A percentile compares a stretch with the other conserved stretches of the same genome.
phyloP scores from a whole-genome alignment of 1,140 invertebrate genomes.

The Penaeus chinensis region DNA sequence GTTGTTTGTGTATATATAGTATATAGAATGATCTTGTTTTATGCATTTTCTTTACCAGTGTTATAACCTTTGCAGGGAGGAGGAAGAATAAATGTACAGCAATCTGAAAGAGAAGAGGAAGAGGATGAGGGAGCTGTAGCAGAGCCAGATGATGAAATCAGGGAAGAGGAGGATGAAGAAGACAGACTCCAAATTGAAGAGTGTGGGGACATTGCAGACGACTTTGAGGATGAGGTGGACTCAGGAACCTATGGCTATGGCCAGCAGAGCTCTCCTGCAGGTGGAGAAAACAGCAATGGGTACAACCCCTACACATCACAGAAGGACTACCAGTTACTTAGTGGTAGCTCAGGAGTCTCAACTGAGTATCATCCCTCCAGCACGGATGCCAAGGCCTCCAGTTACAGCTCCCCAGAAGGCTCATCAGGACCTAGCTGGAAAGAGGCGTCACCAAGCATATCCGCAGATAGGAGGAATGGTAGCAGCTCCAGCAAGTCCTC shows the following conservation, averaged over 20 bases:
- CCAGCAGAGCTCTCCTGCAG: neutral
- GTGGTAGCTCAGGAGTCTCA: neutral
- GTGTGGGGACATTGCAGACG: neutral
- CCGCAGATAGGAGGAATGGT: constrained; percentile 28
- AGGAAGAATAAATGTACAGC: too few species aligned
- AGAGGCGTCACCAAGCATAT: neutral
- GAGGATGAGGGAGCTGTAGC: too few species aligned
- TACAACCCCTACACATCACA: constrained; percentile 32
- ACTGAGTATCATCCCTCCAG: constrained; percentile 25
- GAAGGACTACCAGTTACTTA: constrained; percentile 28
- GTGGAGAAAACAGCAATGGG: neutral
- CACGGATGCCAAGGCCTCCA: neutral
- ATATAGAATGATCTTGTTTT: too few species aligned
- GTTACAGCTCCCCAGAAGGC: neutral
- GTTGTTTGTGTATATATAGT: too few species aligned
- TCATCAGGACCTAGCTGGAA: neutral
- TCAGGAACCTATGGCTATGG: neutral
- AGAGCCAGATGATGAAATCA: constrained; percentile 10
- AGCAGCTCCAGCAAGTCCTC: constrained; percentile 22
- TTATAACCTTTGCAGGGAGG: too few species aligned
- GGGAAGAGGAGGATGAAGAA: constrained; percentile 30
- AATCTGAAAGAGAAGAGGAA: too few species aligned
- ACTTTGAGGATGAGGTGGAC: constrained; percentile 18
- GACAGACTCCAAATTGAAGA: constrained; percentile 38
- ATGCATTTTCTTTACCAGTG: too few species aligned